phyloP scores from a whole-genome alignment of 1,140 invertebrate genomes.

The Xylocopa sonorina region DNA sequence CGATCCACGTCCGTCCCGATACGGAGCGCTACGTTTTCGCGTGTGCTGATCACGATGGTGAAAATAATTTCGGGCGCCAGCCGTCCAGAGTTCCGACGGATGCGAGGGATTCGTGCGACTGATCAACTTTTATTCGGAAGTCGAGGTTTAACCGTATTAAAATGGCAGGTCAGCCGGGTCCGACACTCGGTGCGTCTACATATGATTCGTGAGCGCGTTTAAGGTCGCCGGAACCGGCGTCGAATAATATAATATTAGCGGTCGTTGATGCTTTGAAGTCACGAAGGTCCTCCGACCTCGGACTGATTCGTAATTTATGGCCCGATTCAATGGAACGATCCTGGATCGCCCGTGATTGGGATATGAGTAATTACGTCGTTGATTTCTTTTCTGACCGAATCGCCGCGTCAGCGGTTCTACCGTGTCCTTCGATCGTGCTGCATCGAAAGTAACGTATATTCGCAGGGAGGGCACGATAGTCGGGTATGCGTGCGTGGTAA shows the following conservation, averaged over 20 bases:
- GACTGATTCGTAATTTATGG: conserved; percentile 43
- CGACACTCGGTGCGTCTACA: background rate
- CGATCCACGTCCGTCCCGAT: conserved; percentile 1
- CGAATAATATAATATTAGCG: conserved; percentile 63
- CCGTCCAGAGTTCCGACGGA: conserved; percentile 74
- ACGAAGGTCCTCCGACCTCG: conserved; percentile 6
- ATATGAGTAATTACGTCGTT: conserved; percentile 42
- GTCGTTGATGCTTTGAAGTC: conserved; percentile 63
- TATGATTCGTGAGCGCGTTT: conserved; percentile 56
- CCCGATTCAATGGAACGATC: conserved; percentile 37
- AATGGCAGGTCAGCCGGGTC: conserved; percentile 53
- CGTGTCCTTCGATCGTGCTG: background rate
- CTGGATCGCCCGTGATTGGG: conserved; percentile 39
- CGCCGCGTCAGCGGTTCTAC: background rate
- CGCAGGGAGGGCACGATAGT: background rate
- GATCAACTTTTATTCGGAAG: conserved; percentile 72
- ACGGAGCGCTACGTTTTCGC: background rate
- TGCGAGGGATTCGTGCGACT: conserved; percentile 54
- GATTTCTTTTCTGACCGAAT: background rate
- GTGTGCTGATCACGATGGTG: conserved; percentile 5
- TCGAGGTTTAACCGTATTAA: conserved; percentile 73
- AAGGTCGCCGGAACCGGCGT: conserved; percentile 65
- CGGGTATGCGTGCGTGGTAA: background rate
- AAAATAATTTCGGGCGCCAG: conserved; percentile 71
- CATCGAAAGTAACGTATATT: background rate